Evolutionary conservation across 2,888 invertebrate genomes (phyloP), one percentile per base, ranked within the genome.

Genomic region (Phorcus lineatus): DNA sequence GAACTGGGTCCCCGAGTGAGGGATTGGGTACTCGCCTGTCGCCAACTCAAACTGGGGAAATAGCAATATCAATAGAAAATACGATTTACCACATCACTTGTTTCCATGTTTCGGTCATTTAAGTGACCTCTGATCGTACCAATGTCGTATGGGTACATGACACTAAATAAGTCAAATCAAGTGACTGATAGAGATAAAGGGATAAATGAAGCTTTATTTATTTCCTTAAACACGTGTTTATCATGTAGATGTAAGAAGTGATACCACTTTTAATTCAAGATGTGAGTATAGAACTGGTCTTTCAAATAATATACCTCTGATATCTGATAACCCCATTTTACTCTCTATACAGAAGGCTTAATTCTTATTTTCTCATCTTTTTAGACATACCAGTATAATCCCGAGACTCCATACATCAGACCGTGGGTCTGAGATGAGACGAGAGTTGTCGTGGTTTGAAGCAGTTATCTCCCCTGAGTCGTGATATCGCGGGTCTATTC

Each of bases 381-480:
- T 36, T 7, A 36, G 4, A 24, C 57, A 1, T 57, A 57, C 57
- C 57, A 57, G 24, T 19, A 70, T 70, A 11, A 70, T 70, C 16
- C 70, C 70, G 11, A 70, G 40, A n/a, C 70, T 70, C 70, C 70
- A 70, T 1, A 70, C 70, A n/a, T 70, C 70, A 70, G 36, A 19
- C 3, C 70, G 70, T 13, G 62, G 62, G 28, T 62, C 62, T 28
- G 62, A 28, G 62, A 62, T n/a, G 1, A 28, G 62, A 4, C 62
- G 24, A 16, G 62, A 62, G 16, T 62, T 28, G 4, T 24, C 17
- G 62, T 62, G 62, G 62, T 28, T 62, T 13, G 62, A 11, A n/a
- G 31, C 31, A 19, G 70, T 70, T 70, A 40, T 40, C 70, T 70
- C 70, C 70, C 70, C 70, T 70, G 70, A 36, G 9, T 70, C 70